Conservation (phyloP, 2,888 invertebrate species). For the Hemicrepidius hirtus region DNA sequence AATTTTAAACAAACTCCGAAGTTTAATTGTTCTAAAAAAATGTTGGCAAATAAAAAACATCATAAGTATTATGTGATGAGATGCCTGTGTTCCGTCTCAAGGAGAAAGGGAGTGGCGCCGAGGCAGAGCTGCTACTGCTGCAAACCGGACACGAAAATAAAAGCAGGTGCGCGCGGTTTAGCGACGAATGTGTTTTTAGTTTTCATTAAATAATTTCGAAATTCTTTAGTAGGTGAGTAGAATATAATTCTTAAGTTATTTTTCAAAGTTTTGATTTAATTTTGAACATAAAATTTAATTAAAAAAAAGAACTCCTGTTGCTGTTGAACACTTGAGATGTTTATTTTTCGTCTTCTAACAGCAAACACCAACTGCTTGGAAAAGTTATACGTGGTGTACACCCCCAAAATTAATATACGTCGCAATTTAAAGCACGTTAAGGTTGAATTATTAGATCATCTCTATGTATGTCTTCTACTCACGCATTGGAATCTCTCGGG, state of each 20-base stretch:
- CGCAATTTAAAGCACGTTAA: background rate
- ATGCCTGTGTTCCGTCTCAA: slow-evolving; percentile 23
- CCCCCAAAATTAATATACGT: background rate
- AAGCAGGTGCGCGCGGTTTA: slow-evolving; percentile 30
- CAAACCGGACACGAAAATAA: slow-evolving; percentile 35
- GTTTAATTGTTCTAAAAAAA: background rate
- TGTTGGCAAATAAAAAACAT: background rate
- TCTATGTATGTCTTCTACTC: slow-evolving; percentile 41
- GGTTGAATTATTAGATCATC: slow-evolving; percentile 41
- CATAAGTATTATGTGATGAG: background rate
- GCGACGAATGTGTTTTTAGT: slow-evolving; percentile 18
- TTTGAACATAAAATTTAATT: too few species aligned
- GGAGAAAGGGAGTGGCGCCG: slow-evolving; percentile 50
- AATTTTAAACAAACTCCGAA: too few species aligned
- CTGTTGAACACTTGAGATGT: background rate
- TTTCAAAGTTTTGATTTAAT: too few species aligned
- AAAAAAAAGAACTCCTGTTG: too few species aligned
- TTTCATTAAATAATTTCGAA: background rate
- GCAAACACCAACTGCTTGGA: too few species aligned
- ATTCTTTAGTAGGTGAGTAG: background rate
- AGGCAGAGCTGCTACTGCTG: slow-evolving; percentile 21
- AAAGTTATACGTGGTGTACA: too few species aligned
- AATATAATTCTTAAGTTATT: background rate
- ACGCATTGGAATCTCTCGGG: slow-evolving; percentile 42
- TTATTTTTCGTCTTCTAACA: background rate